These are phyloP conservation scores for Pangasius macronema DNA, from an alignment of 2,797 vertebrate genomes.

Conservation along the genomic window DNA sequence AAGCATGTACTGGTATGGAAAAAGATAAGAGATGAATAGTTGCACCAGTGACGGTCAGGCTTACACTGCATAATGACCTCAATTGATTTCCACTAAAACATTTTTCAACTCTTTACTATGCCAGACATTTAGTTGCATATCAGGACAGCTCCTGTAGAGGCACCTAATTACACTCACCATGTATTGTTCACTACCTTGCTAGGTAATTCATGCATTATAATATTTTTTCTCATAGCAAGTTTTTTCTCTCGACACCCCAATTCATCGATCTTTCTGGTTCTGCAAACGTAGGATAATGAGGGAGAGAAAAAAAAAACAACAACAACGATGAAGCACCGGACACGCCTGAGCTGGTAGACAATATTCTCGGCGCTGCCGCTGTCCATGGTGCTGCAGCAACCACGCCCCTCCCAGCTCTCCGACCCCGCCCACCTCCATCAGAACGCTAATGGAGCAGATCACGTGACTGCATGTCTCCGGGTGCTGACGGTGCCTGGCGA, in stretches of 20 bases:
- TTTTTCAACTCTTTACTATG: neutral
- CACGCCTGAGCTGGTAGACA: slow-evolving; percentile 26
- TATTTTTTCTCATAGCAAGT: neutral
- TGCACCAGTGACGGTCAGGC: slow-evolving; percentile 2
- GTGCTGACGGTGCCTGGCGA: slow-evolving; percentile 62
- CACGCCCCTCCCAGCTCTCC: slow-evolving; percentile 48
- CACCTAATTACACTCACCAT: neutral
- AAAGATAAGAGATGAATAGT: slow-evolving; percentile 1
- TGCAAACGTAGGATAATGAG: neutral
- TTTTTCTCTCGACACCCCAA: neutral
- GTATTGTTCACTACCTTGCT: neutral
- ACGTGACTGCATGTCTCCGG: slow-evolving; percentile 61
- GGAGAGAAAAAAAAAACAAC: neutral
- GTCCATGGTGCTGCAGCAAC: slow-evolving; percentile 74
- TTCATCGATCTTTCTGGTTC: neutral
- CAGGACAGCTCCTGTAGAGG: neutral
- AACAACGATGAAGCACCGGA: neutral
- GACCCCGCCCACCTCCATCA: slow-evolving; percentile 69
- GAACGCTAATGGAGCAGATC: slow-evolving; percentile 54
- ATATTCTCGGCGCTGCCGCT: slow-evolving; percentile 48
- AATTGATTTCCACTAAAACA: slow-evolving; percentile 1
- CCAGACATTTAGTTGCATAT: slow-evolving; percentile 2
- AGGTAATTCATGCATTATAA: neutral
- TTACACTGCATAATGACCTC: slow-evolving; percentile 5
- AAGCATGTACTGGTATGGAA: neutral